phyloP scores from a whole-genome alignment of 2,113 vertebrate genomes.

The Lophochroa leadbeateri region DNA sequence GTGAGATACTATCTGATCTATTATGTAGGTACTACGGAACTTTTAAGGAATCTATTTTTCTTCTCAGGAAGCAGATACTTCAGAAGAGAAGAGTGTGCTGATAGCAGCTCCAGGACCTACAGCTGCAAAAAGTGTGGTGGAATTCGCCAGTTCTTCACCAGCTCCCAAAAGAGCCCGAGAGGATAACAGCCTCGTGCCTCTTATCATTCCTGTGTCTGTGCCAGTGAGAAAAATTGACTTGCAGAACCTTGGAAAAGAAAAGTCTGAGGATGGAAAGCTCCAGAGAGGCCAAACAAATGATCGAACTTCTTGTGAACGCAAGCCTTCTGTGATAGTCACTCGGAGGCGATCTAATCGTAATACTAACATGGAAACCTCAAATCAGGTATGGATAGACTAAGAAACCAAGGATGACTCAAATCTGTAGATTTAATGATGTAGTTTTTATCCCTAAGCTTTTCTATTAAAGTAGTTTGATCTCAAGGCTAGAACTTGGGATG shows the following conservation, averaged over 20 bases:
- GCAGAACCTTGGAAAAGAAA: slow-evolving; percentile 72
- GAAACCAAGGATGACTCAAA: neutral
- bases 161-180: slow-evolving; percentile 81
- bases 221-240: slow-evolving; percentile 86
- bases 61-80: slow-evolving; percentile 67
- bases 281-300: slow-evolving; percentile 71
- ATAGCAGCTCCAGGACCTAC: slow-evolving; percentile 50
- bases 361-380: slow-evolving; percentile 78
- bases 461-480: neutral
- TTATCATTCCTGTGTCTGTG: slow-evolving; percentile 96
- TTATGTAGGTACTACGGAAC: neutral
- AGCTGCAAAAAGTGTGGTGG: slow-evolving; percentile 69
- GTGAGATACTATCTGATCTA: neutral
- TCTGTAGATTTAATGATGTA: neutral
- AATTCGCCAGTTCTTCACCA: slow-evolving; percentile 68
- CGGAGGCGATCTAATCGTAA: slow-evolving; percentile 88
- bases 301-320: slow-evolving; percentile 77
- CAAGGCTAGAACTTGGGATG: neutral
- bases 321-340: slow-evolving; percentile 92
- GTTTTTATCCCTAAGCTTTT: neutral
- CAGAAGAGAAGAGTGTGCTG: slow-evolving; percentile 71
- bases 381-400: slow-evolving; percentile 78
- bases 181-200: slow-evolving; percentile 85
- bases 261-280: slow-evolving; percentile 76
- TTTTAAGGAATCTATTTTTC: neutral